These are phyloP conservation scores for Trachelus troglodyta DNA, from an alignment of 2,888 invertebrate species.

Conservation along the genomic window DNA sequence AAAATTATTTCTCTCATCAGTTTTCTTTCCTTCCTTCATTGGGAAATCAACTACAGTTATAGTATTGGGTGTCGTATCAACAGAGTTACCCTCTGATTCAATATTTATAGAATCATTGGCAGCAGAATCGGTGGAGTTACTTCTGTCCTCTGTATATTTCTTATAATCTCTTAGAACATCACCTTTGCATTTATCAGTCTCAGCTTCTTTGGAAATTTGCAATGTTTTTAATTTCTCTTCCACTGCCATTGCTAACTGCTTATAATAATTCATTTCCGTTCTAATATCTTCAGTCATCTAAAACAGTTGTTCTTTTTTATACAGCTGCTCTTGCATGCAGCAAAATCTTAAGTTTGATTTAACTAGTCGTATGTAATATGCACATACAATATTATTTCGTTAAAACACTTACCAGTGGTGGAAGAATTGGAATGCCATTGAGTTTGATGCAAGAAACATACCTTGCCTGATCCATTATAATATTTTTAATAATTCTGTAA, in stretches of 20 bases:
- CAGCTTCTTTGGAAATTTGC: slow-evolving; percentile 22
- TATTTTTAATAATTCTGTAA: not conserved
- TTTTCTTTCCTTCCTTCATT: slow-evolving; percentile 14
- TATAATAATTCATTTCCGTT: slow-evolving; percentile 76
- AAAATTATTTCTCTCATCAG: not conserved
- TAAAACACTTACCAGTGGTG: slow-evolving; percentile 75
- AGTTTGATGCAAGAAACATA: slow-evolving; percentile 80
- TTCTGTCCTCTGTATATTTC: slow-evolving; percentile 8
- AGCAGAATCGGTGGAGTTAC: slow-evolving; percentile 15
- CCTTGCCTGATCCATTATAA: slow-evolving; percentile 33
- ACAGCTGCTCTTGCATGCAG: not conserved
- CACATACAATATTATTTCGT: not conserved
- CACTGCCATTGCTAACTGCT: slow-evolving; percentile 74
- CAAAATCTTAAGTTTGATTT: not conserved
- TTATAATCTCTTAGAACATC: not conserved
- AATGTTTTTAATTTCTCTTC: slow-evolving; percentile 70
- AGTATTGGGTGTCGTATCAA: slow-evolving; percentile 11
- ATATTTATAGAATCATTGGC: slow-evolving; percentile 28
- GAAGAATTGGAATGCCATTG: slow-evolving; percentile 79
- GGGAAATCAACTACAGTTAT: slow-evolving; percentile 20
- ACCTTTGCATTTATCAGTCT: slow-evolving; percentile 12
- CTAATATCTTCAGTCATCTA: slow-evolving; percentile 75
- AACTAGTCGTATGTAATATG: not conserved
- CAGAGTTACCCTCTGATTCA: slow-evolving; percentile 26
- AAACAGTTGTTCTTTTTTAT: not conserved